Base-by-base conservation (phyloP, 1,140 invertebrate species). In the Pseudachorutes palmiensis region DNA sequence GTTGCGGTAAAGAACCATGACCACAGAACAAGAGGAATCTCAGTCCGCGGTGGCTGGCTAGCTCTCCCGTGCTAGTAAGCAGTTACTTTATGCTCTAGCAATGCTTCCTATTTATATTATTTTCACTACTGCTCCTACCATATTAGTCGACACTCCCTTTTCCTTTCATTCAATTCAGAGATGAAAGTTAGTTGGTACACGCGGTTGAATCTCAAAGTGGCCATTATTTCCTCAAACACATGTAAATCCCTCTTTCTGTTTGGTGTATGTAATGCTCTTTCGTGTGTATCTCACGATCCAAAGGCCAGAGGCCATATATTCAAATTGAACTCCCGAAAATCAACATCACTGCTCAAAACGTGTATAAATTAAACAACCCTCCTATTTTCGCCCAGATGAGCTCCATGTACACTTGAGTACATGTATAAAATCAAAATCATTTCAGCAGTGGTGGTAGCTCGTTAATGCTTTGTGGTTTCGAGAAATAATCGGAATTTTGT, bases 151-250 rank as follows among this genome's bases (percentile, higher is more conserved):
- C 36, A 45, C 36, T 45, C 19, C 19, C 19, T 9, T 45, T 9
- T 19, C 19, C 9, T 45, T 45, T 45, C 36, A 45, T 19, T 45
- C 19, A 19, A 45, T n/a, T n/a, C n/a, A n/a, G n/a, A n/a, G n/a
- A 45, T 45, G 9, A 45, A 45, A 45, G 19, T 45, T 9, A 19
- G 36, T 45, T 55, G n/a, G n/a, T n/a, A n/a, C n/a, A n/a, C n/a
- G 51, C 51, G 51, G 51, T 55, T 55, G 12, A 55, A 55, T 19
- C 51, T 16, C 12, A 55, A 55, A 55, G 51, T 24, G 12, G 12
- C 51, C 51, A 55, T 55, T 55, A 55, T 55, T 55, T 19, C 51
- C 24, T 55, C 51, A 55, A 55, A 55, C 51, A 55, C 24, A 55
- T 55, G 51, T 55, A 55, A 55, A 41, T 41, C 36, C 36, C 36